These are phyloP conservation scores for Bombus superbus DNA, from an alignment of 1,140 invertebrate genomes.

Conservation along the genomic window DNA sequence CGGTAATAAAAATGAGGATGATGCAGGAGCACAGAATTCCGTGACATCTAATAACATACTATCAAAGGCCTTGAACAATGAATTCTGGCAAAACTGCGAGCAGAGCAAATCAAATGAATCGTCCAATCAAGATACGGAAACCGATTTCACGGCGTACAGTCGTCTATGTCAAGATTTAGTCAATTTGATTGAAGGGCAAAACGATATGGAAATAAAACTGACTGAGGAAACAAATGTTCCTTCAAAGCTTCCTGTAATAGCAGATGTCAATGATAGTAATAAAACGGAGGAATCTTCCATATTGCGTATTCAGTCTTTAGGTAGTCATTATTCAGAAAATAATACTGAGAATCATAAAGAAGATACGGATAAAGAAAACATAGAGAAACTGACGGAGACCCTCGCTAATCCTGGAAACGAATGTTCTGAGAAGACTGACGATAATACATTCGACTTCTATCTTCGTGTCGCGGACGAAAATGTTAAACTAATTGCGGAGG, in stretches of 20 bases:
- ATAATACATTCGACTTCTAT: constrained; percentile 60
- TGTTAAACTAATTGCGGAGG: constrained; percentile 64
- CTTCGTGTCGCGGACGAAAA: constrained; percentile 65
- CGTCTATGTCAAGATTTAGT: constrained; percentile 66
- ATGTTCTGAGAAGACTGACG: constrained; percentile 18
- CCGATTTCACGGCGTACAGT: constrained; percentile 62
- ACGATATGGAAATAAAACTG: constrained; percentile 7
- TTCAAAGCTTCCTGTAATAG: background rate
- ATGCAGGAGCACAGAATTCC: background rate
- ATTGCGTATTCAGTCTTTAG: constrained; percentile 16
- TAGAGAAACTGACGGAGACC: constrained; percentile 10
- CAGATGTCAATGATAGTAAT: background rate
- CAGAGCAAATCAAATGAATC: constrained; percentile 33
- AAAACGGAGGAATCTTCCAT: constrained; percentile 10
- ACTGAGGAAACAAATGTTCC: background rate
- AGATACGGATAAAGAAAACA: background rate
- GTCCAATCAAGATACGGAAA: constrained; percentile 27
- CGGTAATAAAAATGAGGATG: background rate
- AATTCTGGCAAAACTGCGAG: constrained; percentile 52
- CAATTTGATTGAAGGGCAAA: constrained; percentile 52
- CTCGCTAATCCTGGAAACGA: background rate
- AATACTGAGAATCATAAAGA: background rate
- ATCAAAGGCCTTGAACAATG: constrained; percentile 27
- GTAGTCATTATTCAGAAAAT: constrained; percentile 18
- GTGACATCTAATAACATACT: background rate